Percentiles rank a stretch among this genome's conserved stretches.
Conservation (phyloP, 1,140 invertebrate genomes). For the Zaprionus lachaisei region DNA sequence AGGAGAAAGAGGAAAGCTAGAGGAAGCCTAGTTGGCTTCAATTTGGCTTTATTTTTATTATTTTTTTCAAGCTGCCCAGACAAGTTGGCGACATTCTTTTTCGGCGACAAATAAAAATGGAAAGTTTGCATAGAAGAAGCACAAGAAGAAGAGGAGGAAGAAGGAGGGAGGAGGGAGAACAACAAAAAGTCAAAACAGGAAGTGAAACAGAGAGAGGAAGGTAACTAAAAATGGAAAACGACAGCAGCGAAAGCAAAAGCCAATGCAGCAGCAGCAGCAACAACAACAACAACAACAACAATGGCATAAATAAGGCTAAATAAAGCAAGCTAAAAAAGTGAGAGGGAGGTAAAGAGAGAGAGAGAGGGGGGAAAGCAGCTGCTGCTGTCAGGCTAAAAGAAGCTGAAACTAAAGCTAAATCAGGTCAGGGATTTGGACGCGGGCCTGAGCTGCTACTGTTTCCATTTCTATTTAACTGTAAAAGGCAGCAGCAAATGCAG, state of each 20-base stretch:
- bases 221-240: conserved; percentile 76
- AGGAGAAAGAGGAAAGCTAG: conserved; percentile 3
- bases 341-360: background rate
- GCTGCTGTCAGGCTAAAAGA: conserved; percentile 19
- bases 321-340: conserved; percentile 20
- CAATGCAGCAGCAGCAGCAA: conserved; percentile 58
- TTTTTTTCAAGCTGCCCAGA: conserved; percentile 28
- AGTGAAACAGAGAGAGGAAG: conserved; percentile 38
- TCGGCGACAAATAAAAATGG: conserved; percentile 63
- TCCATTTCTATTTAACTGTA: background rate
- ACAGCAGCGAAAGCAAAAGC: conserved; percentile 51
- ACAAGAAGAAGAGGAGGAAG: conserved; percentile 31
- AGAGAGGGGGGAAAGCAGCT: background rate
- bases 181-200: conserved; percentile 32
- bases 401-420: conserved; percentile 55
- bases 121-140: conserved; percentile 71
- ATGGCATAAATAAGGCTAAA: conserved; percentile 5
- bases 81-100: conserved; percentile 54
- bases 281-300: conserved; percentile 28
- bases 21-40: conserved; percentile 45
- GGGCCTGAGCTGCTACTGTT: conserved; percentile 14
- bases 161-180: conserved; percentile 20
- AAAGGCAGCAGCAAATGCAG: background rate
- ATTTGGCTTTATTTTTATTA: conserved; percentile 6
- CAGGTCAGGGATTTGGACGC: conserved; percentile 76